These are phyloP conservation scores for Octomys mimax DNA, from an alignment of 2,797 vertebrate genomes.

Conservation along the genomic window DNA sequence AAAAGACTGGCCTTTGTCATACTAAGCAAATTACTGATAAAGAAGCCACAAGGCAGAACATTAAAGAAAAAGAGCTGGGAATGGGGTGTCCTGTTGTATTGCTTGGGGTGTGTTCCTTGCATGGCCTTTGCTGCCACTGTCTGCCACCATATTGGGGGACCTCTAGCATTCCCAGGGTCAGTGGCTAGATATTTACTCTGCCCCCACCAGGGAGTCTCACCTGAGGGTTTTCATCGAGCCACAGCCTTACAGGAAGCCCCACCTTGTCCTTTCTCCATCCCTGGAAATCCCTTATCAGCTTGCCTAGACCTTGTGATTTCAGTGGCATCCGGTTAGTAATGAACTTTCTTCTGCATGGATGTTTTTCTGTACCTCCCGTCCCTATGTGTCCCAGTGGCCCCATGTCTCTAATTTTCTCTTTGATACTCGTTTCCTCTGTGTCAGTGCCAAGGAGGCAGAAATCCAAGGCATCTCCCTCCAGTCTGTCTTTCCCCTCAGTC, in stretches of 20 bases:
- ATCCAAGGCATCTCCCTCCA: neutral
- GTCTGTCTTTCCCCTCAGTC: neutral
- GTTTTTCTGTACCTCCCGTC: neutral
- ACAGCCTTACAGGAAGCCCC: neutral
- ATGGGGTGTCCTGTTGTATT: neutral
- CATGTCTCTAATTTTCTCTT: neutral
- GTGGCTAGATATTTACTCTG: neutral
- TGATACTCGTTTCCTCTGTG: neutral
- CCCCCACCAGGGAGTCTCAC: neutral
- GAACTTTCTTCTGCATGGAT: neutral
- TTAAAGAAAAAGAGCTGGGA: neutral
- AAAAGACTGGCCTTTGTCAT: neutral
- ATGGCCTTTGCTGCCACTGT: neutral
- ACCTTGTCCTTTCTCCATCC: neutral
- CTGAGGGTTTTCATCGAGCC: neutral
- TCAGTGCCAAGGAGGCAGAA: neutral
- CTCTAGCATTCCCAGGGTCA: neutral
- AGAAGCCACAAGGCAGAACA: neutral
- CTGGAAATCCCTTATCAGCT: neutral
- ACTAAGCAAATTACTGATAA: neutral
- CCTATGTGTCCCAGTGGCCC: neutral
- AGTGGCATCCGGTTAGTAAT: neutral
- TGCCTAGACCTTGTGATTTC: neutral
- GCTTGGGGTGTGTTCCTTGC: neutral
- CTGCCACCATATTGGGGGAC: neutral